These are phyloP conservation scores for Apocrypta bakeri DNA, from an alignment of 1,140 invertebrate genomes.

Conservation along the genomic window DNA sequence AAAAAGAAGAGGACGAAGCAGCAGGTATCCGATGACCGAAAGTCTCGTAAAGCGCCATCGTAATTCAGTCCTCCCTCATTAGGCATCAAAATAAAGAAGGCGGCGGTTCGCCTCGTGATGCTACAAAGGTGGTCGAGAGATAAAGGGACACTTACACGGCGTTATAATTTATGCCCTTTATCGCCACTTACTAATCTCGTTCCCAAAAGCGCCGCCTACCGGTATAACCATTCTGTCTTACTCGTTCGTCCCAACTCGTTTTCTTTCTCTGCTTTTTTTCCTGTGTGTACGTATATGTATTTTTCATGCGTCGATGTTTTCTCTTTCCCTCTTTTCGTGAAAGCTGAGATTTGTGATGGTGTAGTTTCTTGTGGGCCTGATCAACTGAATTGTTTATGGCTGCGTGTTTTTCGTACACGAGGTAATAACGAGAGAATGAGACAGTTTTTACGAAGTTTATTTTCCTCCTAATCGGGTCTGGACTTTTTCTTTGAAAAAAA, in stretches of 20 bases:
- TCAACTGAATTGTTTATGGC: background rate
- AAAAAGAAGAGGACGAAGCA: background rate
- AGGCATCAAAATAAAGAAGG: conserved; percentile 36
- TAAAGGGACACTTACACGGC: conserved; percentile 26
- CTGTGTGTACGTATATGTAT: background rate
- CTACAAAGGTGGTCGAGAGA: conserved; percentile 29
- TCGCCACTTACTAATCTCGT: conserved; percentile 40
- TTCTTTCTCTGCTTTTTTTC: background rate
- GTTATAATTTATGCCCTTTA: conserved; percentile 48
- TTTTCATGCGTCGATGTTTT: background rate
- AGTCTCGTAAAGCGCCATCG: conserved; percentile 4
- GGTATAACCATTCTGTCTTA: background rate
- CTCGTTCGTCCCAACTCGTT: background rate
- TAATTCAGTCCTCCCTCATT: conserved; percentile 35
- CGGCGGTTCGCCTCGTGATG: background rate
- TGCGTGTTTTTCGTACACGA: too few species aligned
- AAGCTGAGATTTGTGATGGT: background rate
- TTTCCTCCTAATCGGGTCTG: too few species aligned
- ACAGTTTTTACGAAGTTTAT: too few species aligned
- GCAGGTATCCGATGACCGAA: conserved; percentile 9
- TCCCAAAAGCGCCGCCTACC: background rate
- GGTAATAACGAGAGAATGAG: too few species aligned
- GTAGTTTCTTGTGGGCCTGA: background rate
- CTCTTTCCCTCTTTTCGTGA: background rate
- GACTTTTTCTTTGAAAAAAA: too few species aligned